Evolutionary conservation across 1,140 invertebrate species (phyloP).

Genomic region (Paralvinella palmiformis): DNA sequence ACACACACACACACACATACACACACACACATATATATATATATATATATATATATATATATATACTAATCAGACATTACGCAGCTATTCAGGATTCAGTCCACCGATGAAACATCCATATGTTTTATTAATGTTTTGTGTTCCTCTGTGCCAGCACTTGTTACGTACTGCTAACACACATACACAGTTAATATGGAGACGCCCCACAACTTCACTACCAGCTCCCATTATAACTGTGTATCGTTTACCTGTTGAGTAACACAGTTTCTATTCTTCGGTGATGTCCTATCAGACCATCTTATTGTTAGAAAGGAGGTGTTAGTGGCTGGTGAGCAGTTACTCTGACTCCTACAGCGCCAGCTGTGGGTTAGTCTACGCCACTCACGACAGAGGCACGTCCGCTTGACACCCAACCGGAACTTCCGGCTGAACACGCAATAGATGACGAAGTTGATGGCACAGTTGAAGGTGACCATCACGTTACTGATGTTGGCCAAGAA

Average conservation of each 20-base stretch:
- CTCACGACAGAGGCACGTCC: not conserved
- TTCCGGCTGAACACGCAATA: conserved; percentile 19
- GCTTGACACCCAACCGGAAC: conserved; percentile 11
- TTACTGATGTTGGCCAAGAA: conserved; percentile 13
- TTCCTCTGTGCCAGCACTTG: not conserved
- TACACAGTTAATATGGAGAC: no score
- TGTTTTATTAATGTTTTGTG: not conserved
- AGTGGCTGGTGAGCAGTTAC: not conserved
- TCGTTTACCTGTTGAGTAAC: not conserved
- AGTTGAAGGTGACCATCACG: conserved; percentile 17
- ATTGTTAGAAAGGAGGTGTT: not conserved
- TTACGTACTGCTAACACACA: not conserved
- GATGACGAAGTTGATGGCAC: conserved; percentile 20
- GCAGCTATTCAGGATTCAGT: not conserved
- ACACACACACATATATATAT: not conserved
- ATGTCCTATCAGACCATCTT: not conserved
- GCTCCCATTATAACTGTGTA: not conserved
- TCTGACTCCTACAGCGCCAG: not conserved
- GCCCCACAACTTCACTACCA: no score
- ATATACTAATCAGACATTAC: not conserved
- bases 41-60: not conserved
- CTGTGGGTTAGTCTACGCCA: not conserved
- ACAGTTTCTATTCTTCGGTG: not conserved
- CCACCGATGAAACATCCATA: not conserved
- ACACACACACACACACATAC: not conserved